Evolutionary conservation across 2,888 invertebrate species (phyloP), one percentile per base, ranked within the genome.

Genomic region (Gastrophysa polygoni): DNA sequence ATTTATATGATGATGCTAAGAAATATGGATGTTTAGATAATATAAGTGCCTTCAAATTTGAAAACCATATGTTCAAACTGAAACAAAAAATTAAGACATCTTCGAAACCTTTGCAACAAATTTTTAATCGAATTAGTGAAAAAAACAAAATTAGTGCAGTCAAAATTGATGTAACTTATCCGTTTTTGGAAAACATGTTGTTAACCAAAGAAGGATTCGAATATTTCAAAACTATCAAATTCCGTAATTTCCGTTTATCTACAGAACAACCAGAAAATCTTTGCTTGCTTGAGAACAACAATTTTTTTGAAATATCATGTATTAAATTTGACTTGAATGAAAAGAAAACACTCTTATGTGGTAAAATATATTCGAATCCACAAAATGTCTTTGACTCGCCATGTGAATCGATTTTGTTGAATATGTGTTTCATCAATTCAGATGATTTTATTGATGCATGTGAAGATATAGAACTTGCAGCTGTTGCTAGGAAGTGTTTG

Each of bases 21-120:
- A 46, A 10, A 18, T 50, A 34, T 52, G 59, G 59, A 44, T 51
- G 32, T 20, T 29, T 51, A 16, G 52, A 52, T 11, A 51, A 43
- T 59, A 43, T 46, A n/a, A 59, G 59, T 59, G 28, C 51, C 11
- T 59, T 59, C 24, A 49, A 49, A 10, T 58, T 58, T 50, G 58
- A 58, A 28, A 58, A 58, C 17, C 20, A 58, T 16, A 38, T 58
- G 43, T 17, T 29, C 7, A 44, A 29, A 29, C n/a, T 32, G n/a
- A 59, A 58, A 59, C 50, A 59, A 14, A 17, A 44, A 32, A 44
- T 59, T 32, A 21, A 51, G n/a, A 46, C 50, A 20, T 43, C 28
- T 46, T n/a, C 50, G 7, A 16, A 59, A 51, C 59, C 59, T 18
- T 44, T 59, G 20, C 44, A 44, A 51, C 59, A 59, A 44, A 59